These are phyloP conservation scores for Pseudomugil tenellus DNA, from an alignment of 2,797 vertebrate genomes.

Conservation along the genomic window DNA sequence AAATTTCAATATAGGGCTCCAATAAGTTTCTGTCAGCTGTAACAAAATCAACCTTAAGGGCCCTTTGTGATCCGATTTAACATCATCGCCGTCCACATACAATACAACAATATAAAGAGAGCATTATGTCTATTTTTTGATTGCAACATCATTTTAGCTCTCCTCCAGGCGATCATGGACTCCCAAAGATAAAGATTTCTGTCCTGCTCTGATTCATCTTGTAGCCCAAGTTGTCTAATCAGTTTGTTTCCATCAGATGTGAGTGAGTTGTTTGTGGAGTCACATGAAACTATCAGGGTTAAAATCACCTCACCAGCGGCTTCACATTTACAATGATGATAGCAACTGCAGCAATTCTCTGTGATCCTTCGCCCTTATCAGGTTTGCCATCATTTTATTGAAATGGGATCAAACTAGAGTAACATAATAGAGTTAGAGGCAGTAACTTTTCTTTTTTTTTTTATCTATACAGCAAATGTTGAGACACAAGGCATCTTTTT, in stretches of 20 bases:
- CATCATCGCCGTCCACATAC: constrained; percentile 7
- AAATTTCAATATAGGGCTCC: constrained; percentile 33
- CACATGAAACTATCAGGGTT: constrained; percentile 47
- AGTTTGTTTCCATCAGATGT: constrained; percentile 50
- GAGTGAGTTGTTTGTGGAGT: constrained; percentile 36
- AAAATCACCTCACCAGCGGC: constrained; percentile 28
- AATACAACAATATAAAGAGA: constrained; percentile 36
- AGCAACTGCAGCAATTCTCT: constrained; percentile 14
- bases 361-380: constrained; percentile 40
- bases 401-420: constrained; percentile 31
- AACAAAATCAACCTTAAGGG: constrained; percentile 42
- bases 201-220: constrained; percentile 29
- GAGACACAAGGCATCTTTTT: not conserved
- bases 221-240: constrained; percentile 48
- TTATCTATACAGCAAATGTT: not conserved
- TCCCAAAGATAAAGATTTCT: constrained; percentile 50
- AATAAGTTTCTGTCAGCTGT: constrained; percentile 31
- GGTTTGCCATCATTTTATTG: constrained; percentile 13
- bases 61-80: constrained; percentile 41
- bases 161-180: constrained; percentile 32
- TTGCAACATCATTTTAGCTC: constrained; percentile 26
- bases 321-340: not conserved
- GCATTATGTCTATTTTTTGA: constrained; percentile 47
- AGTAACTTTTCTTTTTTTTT: constrained; percentile 24
- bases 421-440: constrained; percentile 29